Percentiles rank a stretch among this genome's conserved stretches.
Conservation (phyloP, 2,113 vertebrate genomes). For the Jaculus jaculus region DNA sequence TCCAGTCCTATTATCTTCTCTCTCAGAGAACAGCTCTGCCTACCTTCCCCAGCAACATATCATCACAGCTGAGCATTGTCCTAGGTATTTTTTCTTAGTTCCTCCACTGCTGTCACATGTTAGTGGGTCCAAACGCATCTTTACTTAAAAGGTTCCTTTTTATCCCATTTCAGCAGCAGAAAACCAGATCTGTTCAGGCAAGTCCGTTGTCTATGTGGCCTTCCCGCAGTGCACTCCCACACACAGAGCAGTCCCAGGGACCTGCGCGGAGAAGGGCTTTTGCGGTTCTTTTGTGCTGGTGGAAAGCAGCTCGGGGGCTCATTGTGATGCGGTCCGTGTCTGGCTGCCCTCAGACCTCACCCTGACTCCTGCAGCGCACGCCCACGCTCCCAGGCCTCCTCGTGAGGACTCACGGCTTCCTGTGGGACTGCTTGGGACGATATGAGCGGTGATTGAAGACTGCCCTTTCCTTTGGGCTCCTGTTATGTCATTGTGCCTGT, state of each 20-base stretch:
- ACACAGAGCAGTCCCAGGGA: background rate
- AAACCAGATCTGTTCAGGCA: background rate
- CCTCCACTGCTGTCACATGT: background rate
- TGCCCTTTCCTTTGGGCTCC: background rate
- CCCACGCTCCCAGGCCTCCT: background rate
- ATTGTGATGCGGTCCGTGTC: background rate
- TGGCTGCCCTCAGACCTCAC: no score
- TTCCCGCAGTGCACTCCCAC: background rate
- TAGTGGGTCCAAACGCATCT: background rate
- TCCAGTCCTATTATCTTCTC: no score
- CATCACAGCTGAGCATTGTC: background rate
- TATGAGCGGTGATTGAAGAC: background rate
- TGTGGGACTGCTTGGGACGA: background rate
- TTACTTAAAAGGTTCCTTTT: background rate
- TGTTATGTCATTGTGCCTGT: background rate
- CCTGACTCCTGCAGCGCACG: background rate
- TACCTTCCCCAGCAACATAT: background rate
- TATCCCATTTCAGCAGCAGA: no score
- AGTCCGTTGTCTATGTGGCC: no score
- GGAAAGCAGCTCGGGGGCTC: background rate
- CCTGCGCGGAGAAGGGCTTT: background rate
- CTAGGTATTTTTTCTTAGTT: background rate
- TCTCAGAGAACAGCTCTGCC: background rate
- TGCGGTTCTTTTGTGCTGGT: background rate
- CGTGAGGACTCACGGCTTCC: background rate